These are phyloP conservation scores for Apotomis betuletana DNA, from an alignment of 2,888 invertebrate species.

Conservation along the genomic window DNA sequence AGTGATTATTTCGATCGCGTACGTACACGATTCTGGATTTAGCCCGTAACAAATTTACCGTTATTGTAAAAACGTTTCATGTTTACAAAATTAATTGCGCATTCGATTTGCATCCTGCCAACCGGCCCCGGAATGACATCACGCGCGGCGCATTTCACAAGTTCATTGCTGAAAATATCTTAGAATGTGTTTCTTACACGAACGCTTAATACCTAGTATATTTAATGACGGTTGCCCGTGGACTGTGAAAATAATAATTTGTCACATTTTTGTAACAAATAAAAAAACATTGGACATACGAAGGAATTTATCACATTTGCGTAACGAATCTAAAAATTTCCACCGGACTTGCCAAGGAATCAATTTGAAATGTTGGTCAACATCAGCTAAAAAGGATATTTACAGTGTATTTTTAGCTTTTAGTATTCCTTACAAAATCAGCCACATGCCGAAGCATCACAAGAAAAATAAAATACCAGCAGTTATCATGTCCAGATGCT, in stretches of 20 bases:
- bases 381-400: too few species aligned
- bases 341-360: too few species aligned
- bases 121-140: slow-evolving; percentile 27
- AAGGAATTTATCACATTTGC: too few species aligned
- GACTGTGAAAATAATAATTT: neutral
- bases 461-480: too few species aligned
- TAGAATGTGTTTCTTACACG: slow-evolving; percentile 12
- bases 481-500: too few species aligned
- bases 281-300: too few species aligned
- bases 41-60: neutral
- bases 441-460: too few species aligned
- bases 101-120: slow-evolving; percentile 21
- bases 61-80: neutral
- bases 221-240: neutral
- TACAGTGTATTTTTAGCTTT: too few species aligned
- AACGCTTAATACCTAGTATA: neutral
- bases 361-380: too few species aligned
- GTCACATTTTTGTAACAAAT: too few species aligned
- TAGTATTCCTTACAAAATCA: too few species aligned
- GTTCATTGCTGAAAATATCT: slow-evolving; percentile 38
- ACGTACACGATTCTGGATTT: neutral
- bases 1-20: neutral
- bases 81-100: slow-evolving; percentile 34
- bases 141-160: slow-evolving; percentile 31
- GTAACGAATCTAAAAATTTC: too few species aligned